These are phyloP conservation scores for Gracilinanus agilis DNA, from an alignment of 2,113 vertebrate species.

Conservation along the genomic window DNA sequence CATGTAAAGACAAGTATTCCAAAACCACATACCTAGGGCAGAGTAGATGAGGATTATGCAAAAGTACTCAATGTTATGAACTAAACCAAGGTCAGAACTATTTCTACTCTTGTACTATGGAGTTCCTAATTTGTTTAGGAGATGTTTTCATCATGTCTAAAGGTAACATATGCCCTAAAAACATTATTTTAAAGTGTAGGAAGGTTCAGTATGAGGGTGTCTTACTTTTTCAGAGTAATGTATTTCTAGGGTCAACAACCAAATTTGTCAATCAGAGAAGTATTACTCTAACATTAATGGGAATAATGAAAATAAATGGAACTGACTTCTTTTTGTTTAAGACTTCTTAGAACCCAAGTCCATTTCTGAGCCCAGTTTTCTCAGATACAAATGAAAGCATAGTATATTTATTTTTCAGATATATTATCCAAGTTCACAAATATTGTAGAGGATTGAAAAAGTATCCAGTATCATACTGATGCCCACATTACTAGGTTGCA, in stretches of 20 bases:
- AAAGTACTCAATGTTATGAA: background rate
- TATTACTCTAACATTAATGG: background rate
- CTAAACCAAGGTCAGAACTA: background rate
- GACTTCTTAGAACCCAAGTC: background rate
- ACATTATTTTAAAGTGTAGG: background rate
- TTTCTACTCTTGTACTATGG: background rate
- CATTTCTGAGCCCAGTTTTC: background rate
- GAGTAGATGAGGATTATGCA: conserved; percentile 62
- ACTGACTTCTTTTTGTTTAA: background rate
- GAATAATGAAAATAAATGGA: background rate
- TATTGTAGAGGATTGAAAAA: background rate
- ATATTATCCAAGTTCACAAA: background rate
- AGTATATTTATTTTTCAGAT: background rate
- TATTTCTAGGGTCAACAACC: background rate
- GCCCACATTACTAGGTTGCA: background rate
- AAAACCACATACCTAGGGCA: conserved; percentile 68
- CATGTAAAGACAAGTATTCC: conserved; percentile 69
- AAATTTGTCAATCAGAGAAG: background rate
- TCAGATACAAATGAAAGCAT: background rate
- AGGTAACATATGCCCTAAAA: background rate
- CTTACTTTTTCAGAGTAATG: background rate
- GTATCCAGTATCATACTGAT: background rate
- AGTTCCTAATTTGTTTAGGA: background rate
- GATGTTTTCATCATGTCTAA: background rate
- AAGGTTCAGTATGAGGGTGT: background rate